Evolutionary conservation across 2,113 vertebrate species (phyloP).

Genomic region (Apeltes quadracus): DNA sequence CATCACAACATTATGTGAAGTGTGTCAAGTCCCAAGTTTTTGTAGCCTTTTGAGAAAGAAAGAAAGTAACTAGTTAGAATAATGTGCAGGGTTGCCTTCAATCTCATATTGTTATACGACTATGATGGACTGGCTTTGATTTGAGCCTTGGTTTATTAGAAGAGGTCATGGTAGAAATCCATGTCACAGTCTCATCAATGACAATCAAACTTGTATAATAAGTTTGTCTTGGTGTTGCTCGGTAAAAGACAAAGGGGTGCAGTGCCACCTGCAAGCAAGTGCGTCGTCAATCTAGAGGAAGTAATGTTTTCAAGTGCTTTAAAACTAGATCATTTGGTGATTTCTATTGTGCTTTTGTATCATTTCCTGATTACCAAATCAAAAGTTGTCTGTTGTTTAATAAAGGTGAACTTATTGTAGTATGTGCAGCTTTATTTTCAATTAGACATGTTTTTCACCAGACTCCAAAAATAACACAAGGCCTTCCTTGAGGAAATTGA

Average conservation of each 20-base stretch:
- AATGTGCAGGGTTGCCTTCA: constrained; percentile 1
- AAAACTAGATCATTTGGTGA: constrained; percentile 62
- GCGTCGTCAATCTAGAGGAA: constrained; percentile 17
- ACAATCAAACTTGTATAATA: constrained; percentile 59
- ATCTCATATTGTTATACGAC: constrained; percentile 8
- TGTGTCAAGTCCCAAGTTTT: constrained; percentile 19
- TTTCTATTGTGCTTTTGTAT: constrained; percentile 66
- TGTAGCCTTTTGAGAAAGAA: constrained; percentile 7
- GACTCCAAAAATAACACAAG: constrained; percentile 14
- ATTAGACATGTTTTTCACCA: background rate
- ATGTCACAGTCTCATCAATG: constrained; percentile 37
- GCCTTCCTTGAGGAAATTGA: constrained; percentile 51
- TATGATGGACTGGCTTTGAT: background rate
- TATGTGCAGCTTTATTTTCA: constrained; percentile 3
- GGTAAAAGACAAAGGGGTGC: constrained; percentile 14
- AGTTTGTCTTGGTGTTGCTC: constrained; percentile 34
- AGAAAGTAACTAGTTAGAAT: background rate
- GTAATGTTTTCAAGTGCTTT: constrained; percentile 41
- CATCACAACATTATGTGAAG: constrained; percentile 21
- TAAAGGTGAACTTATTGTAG: constrained; percentile 55
- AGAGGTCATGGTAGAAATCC: constrained; percentile 9
- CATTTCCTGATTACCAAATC: constrained; percentile 41
- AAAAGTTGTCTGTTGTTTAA: constrained; percentile 61
- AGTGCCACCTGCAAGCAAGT: constrained; percentile 20
- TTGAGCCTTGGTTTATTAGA: constrained; percentile 15